Percentiles rank a stretch among this genome's conserved stretches.
Conservation (phyloP, 2,113 vertebrate genomes). For the Leiothrix lutea region DNA sequence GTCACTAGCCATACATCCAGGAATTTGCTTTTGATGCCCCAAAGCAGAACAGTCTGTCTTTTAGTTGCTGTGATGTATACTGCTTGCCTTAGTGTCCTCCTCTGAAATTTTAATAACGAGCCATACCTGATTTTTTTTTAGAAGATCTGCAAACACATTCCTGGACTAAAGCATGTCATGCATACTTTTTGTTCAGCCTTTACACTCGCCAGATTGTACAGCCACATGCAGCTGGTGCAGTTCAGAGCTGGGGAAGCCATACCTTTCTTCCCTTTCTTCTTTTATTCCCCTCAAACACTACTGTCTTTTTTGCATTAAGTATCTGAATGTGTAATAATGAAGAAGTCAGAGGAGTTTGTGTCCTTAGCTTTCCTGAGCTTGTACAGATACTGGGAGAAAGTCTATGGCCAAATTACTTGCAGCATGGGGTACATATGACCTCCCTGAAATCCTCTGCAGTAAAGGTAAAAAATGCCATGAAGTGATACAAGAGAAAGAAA, state of each 20-base stretch:
- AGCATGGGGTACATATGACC: background rate
- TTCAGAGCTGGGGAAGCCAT: background rate
- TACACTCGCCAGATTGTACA: background rate
- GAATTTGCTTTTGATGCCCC: background rate
- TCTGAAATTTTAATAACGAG: background rate
- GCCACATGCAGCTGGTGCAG: fast-evolving
- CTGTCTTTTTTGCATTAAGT: background rate
- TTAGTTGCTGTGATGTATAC: background rate
- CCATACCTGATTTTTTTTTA: background rate
- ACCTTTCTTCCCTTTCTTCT: background rate
- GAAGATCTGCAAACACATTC: background rate
- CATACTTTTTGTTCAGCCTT: background rate
- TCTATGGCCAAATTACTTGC: background rate
- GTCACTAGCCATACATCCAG: background rate
- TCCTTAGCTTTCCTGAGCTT: background rate
- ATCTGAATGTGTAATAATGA: background rate
- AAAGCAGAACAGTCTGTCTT: background rate
- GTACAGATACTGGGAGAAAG: background rate
- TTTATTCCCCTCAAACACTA: background rate
- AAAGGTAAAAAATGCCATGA: background rate
- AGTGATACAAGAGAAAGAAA: background rate
- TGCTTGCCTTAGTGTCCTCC: background rate
- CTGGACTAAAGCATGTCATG: background rate
- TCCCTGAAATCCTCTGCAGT: background rate
- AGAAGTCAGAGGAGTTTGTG: background rate